Evolutionary conservation across 2,797 vertebrate species (phyloP).

Genomic region (Perodicticus potto): DNA sequence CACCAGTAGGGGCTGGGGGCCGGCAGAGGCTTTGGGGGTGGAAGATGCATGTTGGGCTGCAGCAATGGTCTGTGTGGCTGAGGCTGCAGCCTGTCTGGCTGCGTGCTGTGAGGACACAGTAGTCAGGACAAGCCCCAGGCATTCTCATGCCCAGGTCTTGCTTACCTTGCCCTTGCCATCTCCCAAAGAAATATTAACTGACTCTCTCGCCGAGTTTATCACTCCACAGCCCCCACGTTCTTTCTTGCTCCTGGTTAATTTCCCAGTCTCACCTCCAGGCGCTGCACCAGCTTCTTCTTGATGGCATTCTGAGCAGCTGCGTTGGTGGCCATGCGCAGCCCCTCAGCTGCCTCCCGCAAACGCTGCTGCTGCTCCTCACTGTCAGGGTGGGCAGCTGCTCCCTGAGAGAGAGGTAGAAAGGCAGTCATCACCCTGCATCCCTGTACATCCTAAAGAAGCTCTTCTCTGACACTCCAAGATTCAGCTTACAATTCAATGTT

Average conservation of each 20-base stretch:
- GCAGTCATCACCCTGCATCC: accelerated
- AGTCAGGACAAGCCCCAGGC: background rate
- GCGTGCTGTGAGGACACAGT: conserved; percentile 90
- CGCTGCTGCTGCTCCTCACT: conserved; percentile 98
- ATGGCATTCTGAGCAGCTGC: conserved; percentile 98
- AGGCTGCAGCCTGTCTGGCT: conserved; percentile 97
- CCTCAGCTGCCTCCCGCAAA: conserved; percentile 96
- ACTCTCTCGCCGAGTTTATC: accelerated
- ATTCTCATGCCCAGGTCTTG: too few relatives aligned
- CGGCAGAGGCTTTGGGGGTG: conserved; percentile 94
- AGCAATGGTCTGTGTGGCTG: conserved; percentile 97
- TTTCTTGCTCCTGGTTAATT: background rate
- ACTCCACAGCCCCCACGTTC: accelerated
- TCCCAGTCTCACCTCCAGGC: conserved; percentile 92
- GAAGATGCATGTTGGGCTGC: conserved; percentile 95
- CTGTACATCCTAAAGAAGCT: background rate
- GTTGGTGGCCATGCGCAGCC: conserved; percentile 97
- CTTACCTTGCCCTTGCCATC: background rate
- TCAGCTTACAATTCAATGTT: background rate
- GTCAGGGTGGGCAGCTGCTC: conserved; percentile 97
- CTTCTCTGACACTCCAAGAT: background rate
- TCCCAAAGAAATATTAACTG: background rate
- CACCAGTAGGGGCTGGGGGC: conserved; percentile 95
- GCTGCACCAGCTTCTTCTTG: conserved; percentile 98
- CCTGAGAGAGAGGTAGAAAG: conserved; percentile 87